These are phyloP conservation scores for Hippocampus kuda DNA, from an alignment of 2,797 vertebrate genomes.

Conservation along the genomic window DNA sequence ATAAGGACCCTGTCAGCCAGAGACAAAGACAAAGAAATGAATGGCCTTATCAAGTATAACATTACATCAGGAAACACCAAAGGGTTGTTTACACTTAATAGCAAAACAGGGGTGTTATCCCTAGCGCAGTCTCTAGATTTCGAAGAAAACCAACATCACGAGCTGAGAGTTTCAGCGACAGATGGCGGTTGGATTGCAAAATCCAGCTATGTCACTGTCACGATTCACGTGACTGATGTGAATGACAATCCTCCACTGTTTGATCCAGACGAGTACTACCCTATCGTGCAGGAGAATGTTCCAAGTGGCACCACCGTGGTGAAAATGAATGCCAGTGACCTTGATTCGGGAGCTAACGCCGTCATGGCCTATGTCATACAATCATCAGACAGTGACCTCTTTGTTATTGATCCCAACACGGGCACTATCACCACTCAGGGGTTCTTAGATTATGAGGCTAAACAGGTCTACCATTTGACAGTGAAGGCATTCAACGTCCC, in stretches of 20 bases:
- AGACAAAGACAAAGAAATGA: slow-evolving; percentile 92
- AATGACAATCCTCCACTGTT: slow-evolving; percentile 92
- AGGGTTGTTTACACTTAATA: slow-evolving; percentile 78
- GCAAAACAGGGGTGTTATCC: slow-evolving; percentile 79
- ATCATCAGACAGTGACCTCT: slow-evolving; percentile 93
- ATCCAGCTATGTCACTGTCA: slow-evolving; percentile 82
- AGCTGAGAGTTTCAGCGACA: slow-evolving; percentile 79
- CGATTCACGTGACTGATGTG: slow-evolving; percentile 79
- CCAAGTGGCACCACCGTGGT: slow-evolving; percentile 94
- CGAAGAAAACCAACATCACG: slow-evolving; percentile 77
- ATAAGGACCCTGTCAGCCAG: slow-evolving; percentile 83
- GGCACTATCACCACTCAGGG: slow-evolving; percentile 95
- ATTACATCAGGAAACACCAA: slow-evolving; percentile 83
- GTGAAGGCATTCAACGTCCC: slow-evolving; percentile 96
- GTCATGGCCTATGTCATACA: slow-evolving; percentile 88
- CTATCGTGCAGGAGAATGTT: slow-evolving; percentile 87
- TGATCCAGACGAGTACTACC: slow-evolving; percentile 80
- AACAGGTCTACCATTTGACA: slow-evolving; percentile 89
- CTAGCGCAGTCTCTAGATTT: slow-evolving; percentile 80
- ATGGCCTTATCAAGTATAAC: slow-evolving; percentile 80
- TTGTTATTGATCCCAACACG: slow-evolving; percentile 92
- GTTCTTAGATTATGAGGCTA: slow-evolving; percentile 95
- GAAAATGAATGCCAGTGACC: slow-evolving; percentile 79
- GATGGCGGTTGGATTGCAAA: slow-evolving; percentile 93
- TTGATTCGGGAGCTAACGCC: slow-evolving; percentile 82